Percentiles rank a stretch among this genome's conserved stretches.
These are phyloP conservation scores for Mystacornis crossleyi DNA, from an alignment of 2,113 vertebrate species.

Conservation along the genomic window DNA sequence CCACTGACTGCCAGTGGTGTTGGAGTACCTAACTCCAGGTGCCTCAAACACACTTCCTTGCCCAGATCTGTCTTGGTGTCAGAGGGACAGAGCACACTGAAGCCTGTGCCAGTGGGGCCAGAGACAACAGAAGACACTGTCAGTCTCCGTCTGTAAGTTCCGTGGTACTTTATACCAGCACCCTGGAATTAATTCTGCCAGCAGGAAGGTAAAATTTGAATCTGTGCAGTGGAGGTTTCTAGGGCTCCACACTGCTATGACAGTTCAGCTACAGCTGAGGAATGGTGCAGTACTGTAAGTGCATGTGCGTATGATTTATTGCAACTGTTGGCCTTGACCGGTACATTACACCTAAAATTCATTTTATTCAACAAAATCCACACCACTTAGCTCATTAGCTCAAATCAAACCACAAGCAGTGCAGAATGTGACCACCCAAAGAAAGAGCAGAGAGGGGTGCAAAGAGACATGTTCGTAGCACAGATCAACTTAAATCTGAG, in stretches of 20 bases:
- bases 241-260: fast-evolving
- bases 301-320: constrained; percentile 62
- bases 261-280: not conserved
- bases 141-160: not conserved
- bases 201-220: not conserved
- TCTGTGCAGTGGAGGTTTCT: not conserved
- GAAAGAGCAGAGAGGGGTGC: not conserved
- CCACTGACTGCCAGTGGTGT: not conserved
- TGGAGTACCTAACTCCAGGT: not conserved
- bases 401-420: constrained; percentile 63
- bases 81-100: not conserved
- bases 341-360: constrained; percentile 56
- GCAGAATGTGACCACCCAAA: constrained; percentile 8
- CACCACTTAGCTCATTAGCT: constrained; percentile 64
- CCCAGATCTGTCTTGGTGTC: not conserved
- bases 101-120: not conserved
- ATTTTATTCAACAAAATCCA: constrained; percentile 73
- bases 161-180: not conserved
- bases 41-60: not conserved
- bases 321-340: constrained; percentile 60
- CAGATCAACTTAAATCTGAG: not conserved
- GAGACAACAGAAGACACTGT: not conserved
- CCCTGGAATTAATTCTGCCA: not conserved
- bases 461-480: not conserved
- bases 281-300: not conserved